These are phyloP conservation scores for Ceratitis capitata DNA, from an alignment of 1,140 invertebrate genomes.

Conservation along the genomic window DNA sequence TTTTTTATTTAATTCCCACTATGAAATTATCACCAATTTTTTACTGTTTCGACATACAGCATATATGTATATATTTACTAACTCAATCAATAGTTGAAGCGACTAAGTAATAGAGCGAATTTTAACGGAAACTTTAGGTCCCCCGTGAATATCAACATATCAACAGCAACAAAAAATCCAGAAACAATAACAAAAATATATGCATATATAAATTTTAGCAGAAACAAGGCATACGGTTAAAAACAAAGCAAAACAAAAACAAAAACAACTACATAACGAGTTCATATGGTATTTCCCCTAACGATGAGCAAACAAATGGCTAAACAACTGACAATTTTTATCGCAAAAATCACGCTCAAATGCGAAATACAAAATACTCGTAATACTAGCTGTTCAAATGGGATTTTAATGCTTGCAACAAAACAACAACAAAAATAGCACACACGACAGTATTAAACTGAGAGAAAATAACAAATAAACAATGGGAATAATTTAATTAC, in stretches of 20 bases:
- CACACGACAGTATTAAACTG: not conserved
- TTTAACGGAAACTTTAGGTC: not conserved
- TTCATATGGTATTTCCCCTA: conserved; percentile 23
- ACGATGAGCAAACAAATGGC: conserved; percentile 23
- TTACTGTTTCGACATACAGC: not conserved
- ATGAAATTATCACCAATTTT: not conserved
- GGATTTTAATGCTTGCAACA: not conserved
- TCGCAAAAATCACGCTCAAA: conserved; percentile 5
- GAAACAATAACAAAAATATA: not conserved
- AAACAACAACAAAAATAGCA: not conserved
- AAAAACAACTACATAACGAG: not conserved
- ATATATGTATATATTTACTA: no score
- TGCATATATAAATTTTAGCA: not conserved
- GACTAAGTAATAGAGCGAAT: not conserved
- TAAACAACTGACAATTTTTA: conserved; percentile 24
- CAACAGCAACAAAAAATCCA: not conserved
- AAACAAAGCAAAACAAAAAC: not conserved
- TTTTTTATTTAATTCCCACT: not conserved
- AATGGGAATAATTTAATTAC: not conserved
- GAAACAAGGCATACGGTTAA: not conserved
- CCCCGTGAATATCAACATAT: not conserved
- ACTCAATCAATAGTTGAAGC: not conserved
- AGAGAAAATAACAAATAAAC: not conserved
- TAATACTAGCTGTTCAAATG: conserved; percentile 15
- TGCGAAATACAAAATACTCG: not conserved